Base-by-base conservation (phyloP, 2,888 invertebrate genomes). In the Hylaea fasciaria region DNA sequence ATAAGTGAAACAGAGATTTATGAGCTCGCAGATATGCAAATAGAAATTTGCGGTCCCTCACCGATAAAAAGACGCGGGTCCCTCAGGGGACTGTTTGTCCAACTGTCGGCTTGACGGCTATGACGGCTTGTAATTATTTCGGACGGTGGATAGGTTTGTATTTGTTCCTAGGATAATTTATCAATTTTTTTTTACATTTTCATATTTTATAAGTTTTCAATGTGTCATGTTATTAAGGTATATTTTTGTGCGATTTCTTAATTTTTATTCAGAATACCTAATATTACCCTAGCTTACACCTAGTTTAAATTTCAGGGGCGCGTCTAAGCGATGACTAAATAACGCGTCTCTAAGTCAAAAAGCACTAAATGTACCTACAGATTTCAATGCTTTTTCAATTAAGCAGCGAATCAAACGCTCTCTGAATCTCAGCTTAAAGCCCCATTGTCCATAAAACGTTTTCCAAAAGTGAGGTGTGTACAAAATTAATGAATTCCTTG, bases 1-100 rank as follows among this genome's bases (percentile, higher is more conserved):
- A 92, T 91, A 91, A 91, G 90, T 91, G 90, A 90, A 91, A 89
- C 91, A 83, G 87, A 91, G 92, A 92, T 92, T 92, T 92, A 92
- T 91, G 89, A 89, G 84, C 81, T 82, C 82, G 81, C 85, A 91
- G 91, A 92, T 92, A 92, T 92, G 91, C 91, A 92, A 92, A 92
- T 92, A 91, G 87, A 91, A 91, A 87, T 89, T 87, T 89, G 87
- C 88, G 88, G 88, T 88, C 90, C 90, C 91, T 82, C 79, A 82
- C 82, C 85, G 89, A 89, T 89, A 91, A 91, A 92, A 91, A 91
- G 91, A 90, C 90, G 85, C 78, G 77, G 73, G 76, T 74, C 83
- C 83, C 81, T 79, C 81, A 80, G 84, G 81, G 80, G 76, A 72
- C 78, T 89, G 88, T 87, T 87, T 85, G 89, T 84, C 89, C 89